These are phyloP conservation scores for Chrysomallon squamiferum DNA, from an alignment of 1,140 invertebrate genomes.

Conservation along the genomic window DNA sequence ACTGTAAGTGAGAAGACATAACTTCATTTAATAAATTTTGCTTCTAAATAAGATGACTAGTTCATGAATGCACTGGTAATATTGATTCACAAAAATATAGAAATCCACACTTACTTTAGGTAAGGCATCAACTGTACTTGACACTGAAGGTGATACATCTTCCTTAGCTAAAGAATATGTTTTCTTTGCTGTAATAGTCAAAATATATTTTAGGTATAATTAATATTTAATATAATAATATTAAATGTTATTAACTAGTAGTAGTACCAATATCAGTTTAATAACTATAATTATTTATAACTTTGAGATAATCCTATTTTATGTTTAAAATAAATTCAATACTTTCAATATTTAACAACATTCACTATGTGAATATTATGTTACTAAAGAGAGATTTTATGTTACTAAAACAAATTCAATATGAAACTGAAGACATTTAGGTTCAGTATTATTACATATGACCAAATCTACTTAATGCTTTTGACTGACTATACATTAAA, in stretches of 20 bases:
- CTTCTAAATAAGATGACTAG: no score
- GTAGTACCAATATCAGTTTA: no score
- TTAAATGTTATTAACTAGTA: neutral
- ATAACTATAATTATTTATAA: no score
- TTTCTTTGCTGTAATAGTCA: slow-evolving; percentile 27
- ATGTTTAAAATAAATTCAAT: neutral
- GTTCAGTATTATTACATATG: no score
- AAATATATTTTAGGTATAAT: neutral
- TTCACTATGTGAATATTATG: neutral
- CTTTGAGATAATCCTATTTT: neutral
- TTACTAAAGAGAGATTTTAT: no score
- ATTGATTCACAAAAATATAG: neutral
- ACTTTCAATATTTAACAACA: slow-evolving; percentile 1
- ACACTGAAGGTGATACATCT: slow-evolving; percentile 58
- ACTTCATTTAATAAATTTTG: no score
- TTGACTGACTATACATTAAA: no score
- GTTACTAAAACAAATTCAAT: no score
- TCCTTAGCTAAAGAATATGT: slow-evolving; percentile 50
- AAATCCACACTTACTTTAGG: slow-evolving; percentile 20
- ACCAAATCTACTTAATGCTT: no score
- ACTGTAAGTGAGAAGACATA: no score
- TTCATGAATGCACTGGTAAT: no score
- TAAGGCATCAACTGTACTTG: slow-evolving; percentile 10
- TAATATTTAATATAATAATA: neutral
- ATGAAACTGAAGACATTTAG: no score